These are phyloP conservation scores for Uropetala carovei DNA, from an alignment of 2,888 invertebrate genomes.

Conservation along the genomic window DNA sequence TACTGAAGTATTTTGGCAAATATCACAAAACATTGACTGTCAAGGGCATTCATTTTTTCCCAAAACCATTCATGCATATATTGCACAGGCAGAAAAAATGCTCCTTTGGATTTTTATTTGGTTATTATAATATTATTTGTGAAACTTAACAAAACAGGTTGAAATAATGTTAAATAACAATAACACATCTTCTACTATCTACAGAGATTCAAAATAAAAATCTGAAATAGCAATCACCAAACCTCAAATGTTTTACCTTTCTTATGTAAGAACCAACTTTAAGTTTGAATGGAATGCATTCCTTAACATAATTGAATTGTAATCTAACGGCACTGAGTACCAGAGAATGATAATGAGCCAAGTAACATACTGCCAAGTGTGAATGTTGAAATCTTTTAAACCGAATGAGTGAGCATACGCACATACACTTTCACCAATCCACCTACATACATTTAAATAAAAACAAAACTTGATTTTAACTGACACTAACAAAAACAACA, in stretches of 20 bases:
- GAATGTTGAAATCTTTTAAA: conserved; percentile 28
- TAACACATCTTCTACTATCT: conserved; percentile 40
- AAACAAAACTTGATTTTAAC: conserved; percentile 45
- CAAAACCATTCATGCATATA: conserved; percentile 37
- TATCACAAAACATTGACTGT: conserved; percentile 63
- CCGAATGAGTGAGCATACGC: conserved; percentile 38
- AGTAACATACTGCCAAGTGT: conserved; percentile 33
- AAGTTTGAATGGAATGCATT: conserved; percentile 58
- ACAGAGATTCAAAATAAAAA: conserved; percentile 16
- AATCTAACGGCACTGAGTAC: conserved; percentile 31
- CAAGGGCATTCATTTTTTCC: conserved; percentile 37
- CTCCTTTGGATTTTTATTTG: conserved; percentile 60
- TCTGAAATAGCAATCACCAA: conserved; percentile 46
- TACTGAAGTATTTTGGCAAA: conserved; percentile 64
- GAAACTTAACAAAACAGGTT: conserved; percentile 59
- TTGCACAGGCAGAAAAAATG: conserved; percentile 53
- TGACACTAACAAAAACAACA: conserved; percentile 55
- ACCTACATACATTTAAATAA: conserved; percentile 34
- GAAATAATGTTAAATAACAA: conserved; percentile 63
- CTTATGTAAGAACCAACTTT: conserved; percentile 43
- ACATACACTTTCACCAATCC: conserved; percentile 44
- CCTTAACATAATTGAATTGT: conserved; percentile 26
- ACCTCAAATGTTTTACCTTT: background rate
- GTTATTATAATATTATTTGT: conserved; percentile 41
- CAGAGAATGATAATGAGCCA: conserved; percentile 41